Conservation (phyloP, 1,140 invertebrate species). For the Platorchestia sp. region DNA sequence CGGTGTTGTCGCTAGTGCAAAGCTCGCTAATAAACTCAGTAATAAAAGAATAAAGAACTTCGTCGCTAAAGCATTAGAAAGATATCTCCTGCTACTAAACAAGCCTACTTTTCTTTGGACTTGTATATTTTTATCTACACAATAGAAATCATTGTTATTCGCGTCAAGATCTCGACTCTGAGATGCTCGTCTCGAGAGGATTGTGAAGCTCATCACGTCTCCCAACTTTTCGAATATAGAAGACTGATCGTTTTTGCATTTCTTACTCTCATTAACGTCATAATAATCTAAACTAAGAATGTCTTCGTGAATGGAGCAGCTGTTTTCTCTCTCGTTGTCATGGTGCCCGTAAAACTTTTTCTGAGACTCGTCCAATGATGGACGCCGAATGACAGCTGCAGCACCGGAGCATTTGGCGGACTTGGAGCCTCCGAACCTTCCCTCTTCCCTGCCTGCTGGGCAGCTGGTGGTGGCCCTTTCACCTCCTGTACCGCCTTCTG, state of each 20-base stretch:
- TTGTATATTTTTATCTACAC: constrained; percentile 47
- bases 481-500: background rate
- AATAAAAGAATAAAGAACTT: constrained; percentile 44
- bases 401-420: background rate
- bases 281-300: constrained; percentile 50
- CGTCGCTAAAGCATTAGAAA: constrained; percentile 18
- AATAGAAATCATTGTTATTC: constrained; percentile 49
- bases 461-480: background rate
- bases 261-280: background rate
- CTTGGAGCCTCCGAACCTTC: background rate
- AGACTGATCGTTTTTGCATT: background rate
- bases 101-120: constrained; percentile 17
- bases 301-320: constrained; percentile 28
- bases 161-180: background rate
- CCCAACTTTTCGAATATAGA: constrained; percentile 41
- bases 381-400: background rate
- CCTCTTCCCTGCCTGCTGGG: background rate
- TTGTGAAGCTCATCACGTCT: background rate
- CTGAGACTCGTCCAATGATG: background rate
- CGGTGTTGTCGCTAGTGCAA: background rate
- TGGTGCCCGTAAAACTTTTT: background rate
- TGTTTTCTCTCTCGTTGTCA: background rate
- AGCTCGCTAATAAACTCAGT: background rate
- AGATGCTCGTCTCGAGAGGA: background rate
- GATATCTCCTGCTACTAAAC: constrained; percentile 19